Conservation (phyloP, 2,888 invertebrate genomes). For the Drosophila helvetica region DNA sequence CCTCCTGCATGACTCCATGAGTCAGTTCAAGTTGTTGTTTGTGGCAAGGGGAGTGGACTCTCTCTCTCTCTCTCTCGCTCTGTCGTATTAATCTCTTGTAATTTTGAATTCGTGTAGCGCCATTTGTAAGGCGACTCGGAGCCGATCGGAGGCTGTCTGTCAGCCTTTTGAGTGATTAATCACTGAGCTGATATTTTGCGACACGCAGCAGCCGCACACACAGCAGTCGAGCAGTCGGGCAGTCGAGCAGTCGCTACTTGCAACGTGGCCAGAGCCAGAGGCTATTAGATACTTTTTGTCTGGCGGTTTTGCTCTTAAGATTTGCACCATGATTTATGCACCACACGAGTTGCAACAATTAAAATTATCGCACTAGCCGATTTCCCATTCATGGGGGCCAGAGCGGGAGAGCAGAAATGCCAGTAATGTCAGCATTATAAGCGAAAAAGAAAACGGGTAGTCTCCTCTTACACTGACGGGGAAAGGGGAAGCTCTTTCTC, state of each 20-base stretch:
- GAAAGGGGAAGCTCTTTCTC: slow-evolving; percentile 5
- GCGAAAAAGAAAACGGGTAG: not conserved
- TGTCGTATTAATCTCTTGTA: slow-evolving; percentile 51
- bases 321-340: slow-evolving; percentile 71
- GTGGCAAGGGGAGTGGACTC: slow-evolving; percentile 1
- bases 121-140: slow-evolving; percentile 68
- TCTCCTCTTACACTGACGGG: not conserved
- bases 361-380: slow-evolving; percentile 60
- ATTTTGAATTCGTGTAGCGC: slow-evolving; percentile 76
- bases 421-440: slow-evolving; percentile 46
- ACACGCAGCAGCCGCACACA: slow-evolving; percentile 55
- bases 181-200: slow-evolving; percentile 61
- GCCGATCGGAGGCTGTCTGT: slow-evolving; percentile 47
- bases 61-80: slow-evolving; percentile 19
- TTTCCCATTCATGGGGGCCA: slow-evolving; percentile 7
- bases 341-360: slow-evolving; percentile 64
- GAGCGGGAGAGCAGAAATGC: slow-evolving; percentile 34
- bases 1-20: slow-evolving; percentile 6
- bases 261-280: slow-evolving; percentile 47
- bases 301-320: slow-evolving; percentile 64
- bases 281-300: slow-evolving; percentile 78
- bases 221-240: too few relatives aligned
- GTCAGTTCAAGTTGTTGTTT: slow-evolving; percentile 22
- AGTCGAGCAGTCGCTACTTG: slow-evolving; percentile 66
- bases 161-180: slow-evolving; percentile 75